Conservation (phyloP, 2,797 vertebrate species). For the Vultur gryphus region DNA sequence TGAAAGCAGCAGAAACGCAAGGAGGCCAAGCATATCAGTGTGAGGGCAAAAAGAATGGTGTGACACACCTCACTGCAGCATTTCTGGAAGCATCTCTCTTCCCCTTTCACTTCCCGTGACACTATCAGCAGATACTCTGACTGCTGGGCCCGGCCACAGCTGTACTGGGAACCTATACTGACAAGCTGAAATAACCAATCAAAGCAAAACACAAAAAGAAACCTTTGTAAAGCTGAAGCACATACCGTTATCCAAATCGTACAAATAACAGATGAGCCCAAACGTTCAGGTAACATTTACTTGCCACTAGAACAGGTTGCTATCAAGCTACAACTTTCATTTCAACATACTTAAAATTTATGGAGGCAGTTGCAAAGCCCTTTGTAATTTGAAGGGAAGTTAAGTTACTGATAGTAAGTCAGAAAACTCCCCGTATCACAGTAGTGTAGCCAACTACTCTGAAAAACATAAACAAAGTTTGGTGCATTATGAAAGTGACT, state of each 20-base stretch:
- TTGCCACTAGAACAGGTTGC: not conserved
- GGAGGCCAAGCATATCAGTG: slow-evolving; percentile 82
- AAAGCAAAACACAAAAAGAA: slow-evolving; percentile 80
- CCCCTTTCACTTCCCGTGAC: slow-evolving; percentile 92
- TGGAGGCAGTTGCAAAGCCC: not conserved
- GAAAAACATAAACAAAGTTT: not conserved
- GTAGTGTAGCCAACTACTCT: not conserved
- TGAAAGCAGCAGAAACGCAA: slow-evolving; percentile 72
- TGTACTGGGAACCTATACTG: slow-evolving; percentile 86
- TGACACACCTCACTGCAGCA: slow-evolving; percentile 92
- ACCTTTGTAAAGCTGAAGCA: slow-evolving; percentile 60
- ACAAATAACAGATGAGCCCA: slow-evolving; percentile 36
- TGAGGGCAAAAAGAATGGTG: slow-evolving; percentile 69
- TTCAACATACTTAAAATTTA: not conserved
- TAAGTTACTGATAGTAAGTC: not conserved
- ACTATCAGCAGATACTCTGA: slow-evolving; percentile 98
- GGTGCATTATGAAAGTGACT: not conserved
- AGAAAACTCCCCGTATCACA: not conserved
- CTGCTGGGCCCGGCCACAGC: slow-evolving; percentile 90
- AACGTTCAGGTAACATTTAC: not conserved
- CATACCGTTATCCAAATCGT: not conserved
- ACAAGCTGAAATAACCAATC: slow-evolving; percentile 95
- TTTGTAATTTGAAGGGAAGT: not conserved
- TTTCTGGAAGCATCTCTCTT: slow-evolving; percentile 89
- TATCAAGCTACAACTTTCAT: not conserved